Base-by-base conservation (phyloP, 37 sponge, comb jelly and placozoan species). In the Haliclona indistincta region DNA sequence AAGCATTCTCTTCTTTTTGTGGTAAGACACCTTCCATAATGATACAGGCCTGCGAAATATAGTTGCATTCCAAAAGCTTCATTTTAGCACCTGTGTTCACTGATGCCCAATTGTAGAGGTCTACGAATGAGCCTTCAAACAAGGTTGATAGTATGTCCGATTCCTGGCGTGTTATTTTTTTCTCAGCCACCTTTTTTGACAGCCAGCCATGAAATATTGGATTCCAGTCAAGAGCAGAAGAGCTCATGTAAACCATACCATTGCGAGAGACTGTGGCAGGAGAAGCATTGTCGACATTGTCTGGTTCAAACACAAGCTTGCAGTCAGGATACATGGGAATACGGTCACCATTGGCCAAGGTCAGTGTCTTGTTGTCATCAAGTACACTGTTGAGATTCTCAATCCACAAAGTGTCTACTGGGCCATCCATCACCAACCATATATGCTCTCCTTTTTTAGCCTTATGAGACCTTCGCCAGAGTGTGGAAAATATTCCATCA, bases 241-340 rank as follows among this genome's bases (percentile, higher is more conserved):
- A 87, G 79, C 95, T 95, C 99, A 98, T 98, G 91, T 87, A 98
- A 35, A 98, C 99, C 99, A 98, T 98, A 15, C 99, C 99, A 63
- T 98, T 98, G 6, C 99, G 89, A 23, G 99, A 98, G 11, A 98
- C 99, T 28, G 99, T 98, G 66, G 99, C 99, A 5, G 99, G 99
- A 23, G 95, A 95, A 37, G 99, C 99, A 68, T 97, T 97, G 88
- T 97, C 98, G 4, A 97, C 89, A 77, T 97, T 97, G 83, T 97
- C 90, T 20, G 95, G 95, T 60, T 97, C 98, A 80, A 97, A 97
- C 44, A 94, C 85, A 53, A 97, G 78, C 75, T 97, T 94, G 81
- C 95, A 89, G 47, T 89, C 86, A 6, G 95, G 87, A 43, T 84
- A 79, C 98, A 97, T 97, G 62, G 98, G 98, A 33, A 97, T 97